These are phyloP conservation scores for Pristionchus exspectatus DNA, from an alignment of 2,888 invertebrate genomes.

Conservation along the genomic window DNA sequence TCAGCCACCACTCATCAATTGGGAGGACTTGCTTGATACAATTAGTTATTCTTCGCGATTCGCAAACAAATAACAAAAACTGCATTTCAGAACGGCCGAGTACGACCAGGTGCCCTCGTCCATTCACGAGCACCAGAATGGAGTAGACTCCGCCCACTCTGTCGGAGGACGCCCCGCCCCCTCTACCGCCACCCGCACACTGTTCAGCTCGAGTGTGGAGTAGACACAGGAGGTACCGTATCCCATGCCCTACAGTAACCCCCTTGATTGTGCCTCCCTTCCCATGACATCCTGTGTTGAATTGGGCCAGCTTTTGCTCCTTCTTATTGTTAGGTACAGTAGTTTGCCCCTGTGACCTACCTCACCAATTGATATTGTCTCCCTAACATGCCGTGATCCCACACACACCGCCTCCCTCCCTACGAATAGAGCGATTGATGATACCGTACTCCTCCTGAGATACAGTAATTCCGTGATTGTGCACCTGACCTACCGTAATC, in stretches of 20 bases:
- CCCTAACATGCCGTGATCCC: no score
- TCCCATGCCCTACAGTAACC: not conserved
- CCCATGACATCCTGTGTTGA: no score
- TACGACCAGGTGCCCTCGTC: not conserved
- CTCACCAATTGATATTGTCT: no score
- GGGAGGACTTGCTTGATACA: no score
- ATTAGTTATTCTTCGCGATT: no score
- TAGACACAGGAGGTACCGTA: not conserved
- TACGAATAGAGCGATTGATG: no score
- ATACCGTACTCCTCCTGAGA: not conserved
- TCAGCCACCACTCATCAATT: no score
- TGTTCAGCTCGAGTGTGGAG: slow-evolving; percentile 32
- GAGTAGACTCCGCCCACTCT: not conserved
- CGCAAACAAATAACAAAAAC: no score
- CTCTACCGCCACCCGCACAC: not conserved
- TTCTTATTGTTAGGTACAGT: no score
- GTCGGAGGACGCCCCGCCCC: not conserved
- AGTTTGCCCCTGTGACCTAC: not conserved
- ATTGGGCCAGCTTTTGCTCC: no score
- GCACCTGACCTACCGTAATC: not conserved
- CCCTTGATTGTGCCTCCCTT: not conserved
- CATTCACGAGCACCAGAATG: not conserved
- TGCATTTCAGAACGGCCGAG: not conserved
- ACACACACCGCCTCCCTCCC: no score
- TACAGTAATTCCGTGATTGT: not conserved